Percentiles rank a stretch among this genome's conserved stretches.
Conservation (phyloP, 1,140 invertebrate species). For the Helicoverpa armigera region DNA sequence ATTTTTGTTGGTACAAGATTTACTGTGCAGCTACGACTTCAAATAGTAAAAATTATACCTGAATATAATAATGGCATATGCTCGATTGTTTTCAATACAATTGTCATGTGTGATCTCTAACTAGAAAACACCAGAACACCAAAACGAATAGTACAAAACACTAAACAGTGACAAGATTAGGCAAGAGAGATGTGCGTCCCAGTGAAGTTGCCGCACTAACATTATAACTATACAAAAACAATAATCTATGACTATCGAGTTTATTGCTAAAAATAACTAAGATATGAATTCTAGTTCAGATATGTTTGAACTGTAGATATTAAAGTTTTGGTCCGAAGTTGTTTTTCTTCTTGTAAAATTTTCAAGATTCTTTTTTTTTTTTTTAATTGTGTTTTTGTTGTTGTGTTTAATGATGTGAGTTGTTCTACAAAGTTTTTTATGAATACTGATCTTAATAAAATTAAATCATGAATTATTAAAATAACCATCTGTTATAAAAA, state of each 20-base stretch:
- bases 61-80: too few species aligned
- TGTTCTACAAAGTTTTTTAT: too few species aligned
- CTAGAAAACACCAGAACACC: slow-evolving; percentile 49
- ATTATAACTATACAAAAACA: slow-evolving; percentile 39
- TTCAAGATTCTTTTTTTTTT: slow-evolving; percentile 27
- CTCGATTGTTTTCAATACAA: too few species aligned
- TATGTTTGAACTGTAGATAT: slow-evolving; percentile 75
- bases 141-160: slow-evolving; percentile 53
- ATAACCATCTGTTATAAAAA: too few species aligned
- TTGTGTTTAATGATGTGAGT: neutral
- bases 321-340: slow-evolving; percentile 76
- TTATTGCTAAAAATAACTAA: slow-evolving; percentile 76
- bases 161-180: slow-evolving; percentile 58
- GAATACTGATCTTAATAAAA: too few species aligned
- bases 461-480: too few species aligned
- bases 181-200: slow-evolving; percentile 55
- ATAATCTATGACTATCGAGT: slow-evolving; percentile 51
- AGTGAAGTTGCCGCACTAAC: slow-evolving; percentile 31
- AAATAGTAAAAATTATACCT: too few species aligned
- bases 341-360: slow-evolving; percentile 18
- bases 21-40: too few species aligned
- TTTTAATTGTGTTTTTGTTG: neutral
- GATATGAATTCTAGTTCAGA: slow-evolving; percentile 78
- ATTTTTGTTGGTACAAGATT: too few species aligned
- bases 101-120: slow-evolving; percentile 28